Evolutionary conservation across 2,113 vertebrate genomes (phyloP).

Genomic region (Brachypodius melanocephalos): DNA sequence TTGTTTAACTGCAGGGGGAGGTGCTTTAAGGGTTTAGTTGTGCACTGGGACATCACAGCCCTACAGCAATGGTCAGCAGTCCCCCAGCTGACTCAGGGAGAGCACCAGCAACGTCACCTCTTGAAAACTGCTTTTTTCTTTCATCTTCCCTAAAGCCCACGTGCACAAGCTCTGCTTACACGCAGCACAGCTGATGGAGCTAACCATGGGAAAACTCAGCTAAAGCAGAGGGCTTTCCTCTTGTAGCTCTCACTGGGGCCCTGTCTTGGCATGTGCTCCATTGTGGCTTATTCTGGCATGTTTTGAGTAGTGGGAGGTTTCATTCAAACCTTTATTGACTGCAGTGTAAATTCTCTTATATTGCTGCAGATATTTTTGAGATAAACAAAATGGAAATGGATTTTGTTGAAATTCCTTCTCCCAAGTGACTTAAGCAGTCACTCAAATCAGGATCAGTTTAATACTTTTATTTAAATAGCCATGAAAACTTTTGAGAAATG

Average conservation of each 20-base stretch:
- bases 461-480: not conserved
- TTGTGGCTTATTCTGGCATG: not conserved
- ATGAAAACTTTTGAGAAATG: not conserved
- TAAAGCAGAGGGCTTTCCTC: not conserved
- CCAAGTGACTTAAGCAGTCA: not conserved
- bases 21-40: not conserved
- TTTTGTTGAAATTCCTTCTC: not conserved
- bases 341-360: not conserved
- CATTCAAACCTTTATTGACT: not conserved
- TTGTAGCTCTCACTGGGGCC: not conserved
- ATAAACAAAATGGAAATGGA: not conserved
- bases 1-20: not conserved
- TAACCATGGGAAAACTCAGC: not conserved
- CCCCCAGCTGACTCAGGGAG: not conserved
- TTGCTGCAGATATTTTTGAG: not conserved
- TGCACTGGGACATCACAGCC: not conserved
- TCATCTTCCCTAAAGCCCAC: not conserved
- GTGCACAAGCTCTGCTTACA: rapidly evolving
- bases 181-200: not conserved
- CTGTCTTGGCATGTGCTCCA: not conserved
- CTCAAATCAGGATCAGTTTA: not conserved
- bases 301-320: not conserved
- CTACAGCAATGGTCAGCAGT: not conserved
- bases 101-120: not conserved
- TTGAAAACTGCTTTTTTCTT: not conserved